Percentiles rank a stretch among this genome's conserved stretches.
phyloP scores from a whole-genome alignment of 2,113 vertebrate genomes.

The Epinephelus moara region DNA sequence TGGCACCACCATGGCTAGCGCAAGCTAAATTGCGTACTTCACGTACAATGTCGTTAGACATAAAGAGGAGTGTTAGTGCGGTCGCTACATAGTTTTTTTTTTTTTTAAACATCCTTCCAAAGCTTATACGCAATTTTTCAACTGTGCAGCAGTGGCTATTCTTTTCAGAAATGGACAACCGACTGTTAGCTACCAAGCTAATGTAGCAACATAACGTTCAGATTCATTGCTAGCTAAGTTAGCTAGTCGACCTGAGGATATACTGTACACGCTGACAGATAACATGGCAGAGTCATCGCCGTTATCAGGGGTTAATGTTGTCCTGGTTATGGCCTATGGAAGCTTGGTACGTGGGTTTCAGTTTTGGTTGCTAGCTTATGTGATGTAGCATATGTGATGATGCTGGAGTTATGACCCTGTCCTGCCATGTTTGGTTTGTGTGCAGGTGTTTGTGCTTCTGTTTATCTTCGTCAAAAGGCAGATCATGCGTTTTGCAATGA shows the following conservation, averaged over 20 bases:
- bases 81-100: background rate
- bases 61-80: background rate
- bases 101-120: background rate
- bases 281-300: conserved; percentile 77
- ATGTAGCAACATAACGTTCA: background rate
- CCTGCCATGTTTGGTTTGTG: background rate
- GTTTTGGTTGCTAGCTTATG: background rate
- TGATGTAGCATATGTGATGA: too few species aligned
- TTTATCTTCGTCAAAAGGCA: conserved; percentile 99
- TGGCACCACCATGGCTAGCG: background rate
- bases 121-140: background rate
- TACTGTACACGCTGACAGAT: background rate
- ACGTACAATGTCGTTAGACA: background rate
- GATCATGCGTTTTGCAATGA: conserved; percentile 99
- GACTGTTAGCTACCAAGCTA: conserved; percentile 32
- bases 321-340: conserved; percentile 96
- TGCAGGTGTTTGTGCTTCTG: conserved; percentile 95
- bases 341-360: conserved; percentile 89
- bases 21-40: conserved; percentile 37
- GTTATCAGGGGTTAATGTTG: conserved; percentile 94
- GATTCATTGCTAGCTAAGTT: background rate
- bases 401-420: background rate
- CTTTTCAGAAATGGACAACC: background rate
- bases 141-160: background rate
- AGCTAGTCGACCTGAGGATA: background rate